These are phyloP conservation scores for Asbolus verrucosus DNA, from an alignment of 1,140 invertebrate species.

Conservation along the genomic window DNA sequence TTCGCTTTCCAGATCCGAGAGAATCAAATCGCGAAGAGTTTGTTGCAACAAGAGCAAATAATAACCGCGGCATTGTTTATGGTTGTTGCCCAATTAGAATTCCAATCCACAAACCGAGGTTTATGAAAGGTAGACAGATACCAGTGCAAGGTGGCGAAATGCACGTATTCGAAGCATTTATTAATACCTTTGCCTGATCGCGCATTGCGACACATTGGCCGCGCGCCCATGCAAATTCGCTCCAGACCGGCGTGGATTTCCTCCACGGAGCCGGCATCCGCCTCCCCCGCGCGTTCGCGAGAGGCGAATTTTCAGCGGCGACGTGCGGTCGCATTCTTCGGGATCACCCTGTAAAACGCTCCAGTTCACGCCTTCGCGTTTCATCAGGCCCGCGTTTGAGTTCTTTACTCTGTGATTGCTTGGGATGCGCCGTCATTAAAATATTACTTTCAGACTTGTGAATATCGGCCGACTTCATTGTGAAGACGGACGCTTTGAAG, in stretches of 20 bases:
- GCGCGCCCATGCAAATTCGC: constrained; percentile 44
- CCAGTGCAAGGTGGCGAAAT: constrained; percentile 46
- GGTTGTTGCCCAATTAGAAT: constrained; percentile 34
- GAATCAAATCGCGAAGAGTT: too few species aligned
- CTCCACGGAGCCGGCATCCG: constrained; percentile 5
- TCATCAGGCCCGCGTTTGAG: constrained; percentile 36
- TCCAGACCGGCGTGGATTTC: neutral
- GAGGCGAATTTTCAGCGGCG: neutral
- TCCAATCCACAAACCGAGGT: constrained; percentile 35
- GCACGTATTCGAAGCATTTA: constrained; percentile 48
- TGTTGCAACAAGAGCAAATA: neutral
- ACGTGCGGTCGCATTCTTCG: neutral
- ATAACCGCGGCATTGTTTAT: constrained; percentile 24
- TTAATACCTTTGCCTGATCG: constrained; percentile 46
- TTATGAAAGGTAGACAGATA: constrained; percentile 44
- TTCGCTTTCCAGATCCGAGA: too few species aligned
- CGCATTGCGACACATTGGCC: constrained; percentile 47
- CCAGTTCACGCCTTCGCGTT: constrained; percentile 45
- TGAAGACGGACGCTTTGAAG: too few species aligned
- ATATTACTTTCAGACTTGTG: constrained; percentile 34
- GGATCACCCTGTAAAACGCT: constrained; percentile 23
- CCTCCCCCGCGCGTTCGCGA: neutral
- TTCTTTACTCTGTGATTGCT: constrained; percentile 43
- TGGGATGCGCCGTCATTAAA: constrained; percentile 41
- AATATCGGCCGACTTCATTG: too few species aligned